Evolutionary conservation across 2,888 invertebrate genomes (phyloP).

Genomic region (Trimorus sp.): DNA sequence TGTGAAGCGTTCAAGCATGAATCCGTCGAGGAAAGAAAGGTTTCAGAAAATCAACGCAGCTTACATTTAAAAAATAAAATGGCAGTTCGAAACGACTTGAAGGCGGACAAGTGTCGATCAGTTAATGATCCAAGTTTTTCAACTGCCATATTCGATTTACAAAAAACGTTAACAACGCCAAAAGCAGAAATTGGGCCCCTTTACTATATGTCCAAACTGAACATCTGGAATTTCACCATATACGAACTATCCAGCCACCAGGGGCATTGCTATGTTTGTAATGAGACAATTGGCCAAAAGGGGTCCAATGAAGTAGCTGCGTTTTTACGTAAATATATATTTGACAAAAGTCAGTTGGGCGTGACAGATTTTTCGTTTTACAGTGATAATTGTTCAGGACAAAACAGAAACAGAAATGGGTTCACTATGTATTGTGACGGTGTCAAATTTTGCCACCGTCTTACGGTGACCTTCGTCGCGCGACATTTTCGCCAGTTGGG

Average conservation of each 20-base stretch:
- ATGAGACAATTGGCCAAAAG: slow-evolving; percentile 2
- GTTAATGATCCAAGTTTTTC: slow-evolving; percentile 10
- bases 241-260: background rate
- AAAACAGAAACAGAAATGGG: slow-evolving; percentile 26
- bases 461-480: too few relatives aligned
- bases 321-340: background rate
- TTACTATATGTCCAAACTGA: slow-evolving; percentile 26
- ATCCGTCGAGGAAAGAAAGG: background rate
- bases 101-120: slow-evolving; percentile 40
- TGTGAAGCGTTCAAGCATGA: slow-evolving; percentile 38
- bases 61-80: slow-evolving; percentile 8
- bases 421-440: slow-evolving; percentile 40
- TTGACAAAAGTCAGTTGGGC: background rate
- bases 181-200: slow-evolving; percentile 6
- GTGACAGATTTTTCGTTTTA: slow-evolving; percentile 9
- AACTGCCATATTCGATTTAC: slow-evolving; percentile 28
- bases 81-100: slow-evolving; percentile 36
- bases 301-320: slow-evolving; percentile 29
- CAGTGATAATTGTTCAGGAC: slow-evolving; percentile 28
- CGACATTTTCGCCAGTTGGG: too few relatives aligned
- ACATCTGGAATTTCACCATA: slow-evolving; percentile 29
- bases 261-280: slow-evolving; percentile 25
- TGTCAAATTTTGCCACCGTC: too few relatives aligned
- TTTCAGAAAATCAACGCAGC: background rate
- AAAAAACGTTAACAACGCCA: slow-evolving; percentile 34